Conservation (phyloP, 64 coral and sea anemone genomes). For the Actinia tenebrosa region DNA sequence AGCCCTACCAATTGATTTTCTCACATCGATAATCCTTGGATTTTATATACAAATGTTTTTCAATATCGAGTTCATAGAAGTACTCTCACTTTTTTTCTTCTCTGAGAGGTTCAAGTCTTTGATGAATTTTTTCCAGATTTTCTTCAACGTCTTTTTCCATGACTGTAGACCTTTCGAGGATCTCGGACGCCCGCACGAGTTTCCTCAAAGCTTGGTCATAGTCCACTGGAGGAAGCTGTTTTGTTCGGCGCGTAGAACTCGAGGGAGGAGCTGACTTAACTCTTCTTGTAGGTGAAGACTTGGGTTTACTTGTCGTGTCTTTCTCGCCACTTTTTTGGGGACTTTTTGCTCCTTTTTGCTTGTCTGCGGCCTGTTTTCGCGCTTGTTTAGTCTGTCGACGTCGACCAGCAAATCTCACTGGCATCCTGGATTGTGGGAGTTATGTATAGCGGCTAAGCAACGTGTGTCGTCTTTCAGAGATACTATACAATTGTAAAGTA, state of each 20-base stretch:
- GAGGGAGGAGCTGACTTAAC: background rate
- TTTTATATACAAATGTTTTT: background rate
- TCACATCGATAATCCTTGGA: background rate
- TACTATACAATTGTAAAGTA: background rate
- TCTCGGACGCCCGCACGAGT: conserved; percentile 15
- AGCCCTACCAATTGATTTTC: background rate
- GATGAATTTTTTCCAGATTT: conserved; percentile 27
- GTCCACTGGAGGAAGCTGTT: conserved; percentile 13
- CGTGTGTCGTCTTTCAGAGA: background rate
- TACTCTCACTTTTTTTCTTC: background rate
- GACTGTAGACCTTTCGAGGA: conserved; percentile 10
- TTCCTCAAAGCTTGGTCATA: conserved; percentile 31
- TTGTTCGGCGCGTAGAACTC: background rate
- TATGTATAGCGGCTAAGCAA: background rate
- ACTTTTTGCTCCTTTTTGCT: conserved; percentile 4
- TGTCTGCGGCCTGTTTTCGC: background rate
- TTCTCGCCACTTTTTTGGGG: conserved; percentile 8
- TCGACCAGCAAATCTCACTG: conserved; percentile 28
- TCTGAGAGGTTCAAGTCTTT: background rate
- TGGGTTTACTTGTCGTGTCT: background rate
- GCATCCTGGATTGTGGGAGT: background rate
- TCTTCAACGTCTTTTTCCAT: conserved; percentile 27
- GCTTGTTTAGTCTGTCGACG: background rate
- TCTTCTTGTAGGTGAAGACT: conserved; percentile 4
- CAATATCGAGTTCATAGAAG: background rate